Evolutionary conservation across 2,113 vertebrate species (phyloP).

Genomic region (Fulmarus glacialis): DNA sequence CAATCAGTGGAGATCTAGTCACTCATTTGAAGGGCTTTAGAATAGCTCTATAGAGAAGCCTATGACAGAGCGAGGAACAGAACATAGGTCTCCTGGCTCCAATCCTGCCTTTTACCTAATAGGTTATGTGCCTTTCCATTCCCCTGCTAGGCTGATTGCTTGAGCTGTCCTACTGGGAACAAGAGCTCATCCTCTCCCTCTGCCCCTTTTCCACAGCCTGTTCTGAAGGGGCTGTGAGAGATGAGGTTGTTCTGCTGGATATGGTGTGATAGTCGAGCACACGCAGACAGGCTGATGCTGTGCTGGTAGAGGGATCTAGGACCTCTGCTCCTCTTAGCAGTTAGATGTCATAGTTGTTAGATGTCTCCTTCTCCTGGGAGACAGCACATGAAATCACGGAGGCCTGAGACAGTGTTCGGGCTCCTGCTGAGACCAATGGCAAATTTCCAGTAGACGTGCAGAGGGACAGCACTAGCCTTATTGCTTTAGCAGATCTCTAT

Average conservation of each 20-base stretch:
- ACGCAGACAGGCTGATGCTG: not conserved
- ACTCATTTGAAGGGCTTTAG: not conserved
- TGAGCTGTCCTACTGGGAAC: not conserved
- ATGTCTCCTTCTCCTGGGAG: not conserved
- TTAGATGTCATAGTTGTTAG: not conserved
- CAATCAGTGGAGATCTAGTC: not conserved
- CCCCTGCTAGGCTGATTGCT: not conserved
- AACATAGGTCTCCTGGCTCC: not conserved
- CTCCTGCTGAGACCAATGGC: not conserved
- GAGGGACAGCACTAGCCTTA: not conserved
- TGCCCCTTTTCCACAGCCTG: not conserved
- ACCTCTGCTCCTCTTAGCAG: not conserved
- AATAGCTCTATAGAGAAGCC: not conserved
- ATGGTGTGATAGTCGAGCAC: fast-evolving
- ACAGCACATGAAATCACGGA: not conserved
- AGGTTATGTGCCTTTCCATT: not conserved
- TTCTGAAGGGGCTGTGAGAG: not conserved
- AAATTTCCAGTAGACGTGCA: not conserved
- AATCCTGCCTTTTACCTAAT: not conserved
- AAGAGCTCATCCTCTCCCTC: not conserved
- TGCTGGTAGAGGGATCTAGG: not conserved
- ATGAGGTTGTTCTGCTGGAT: not conserved
- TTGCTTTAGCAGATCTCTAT: not conserved
- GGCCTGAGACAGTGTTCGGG: not conserved
- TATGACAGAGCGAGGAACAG: not conserved